Evolutionary conservation across 2,888 invertebrate species (phyloP).

Genomic region (Prosapia bicincta): DNA sequence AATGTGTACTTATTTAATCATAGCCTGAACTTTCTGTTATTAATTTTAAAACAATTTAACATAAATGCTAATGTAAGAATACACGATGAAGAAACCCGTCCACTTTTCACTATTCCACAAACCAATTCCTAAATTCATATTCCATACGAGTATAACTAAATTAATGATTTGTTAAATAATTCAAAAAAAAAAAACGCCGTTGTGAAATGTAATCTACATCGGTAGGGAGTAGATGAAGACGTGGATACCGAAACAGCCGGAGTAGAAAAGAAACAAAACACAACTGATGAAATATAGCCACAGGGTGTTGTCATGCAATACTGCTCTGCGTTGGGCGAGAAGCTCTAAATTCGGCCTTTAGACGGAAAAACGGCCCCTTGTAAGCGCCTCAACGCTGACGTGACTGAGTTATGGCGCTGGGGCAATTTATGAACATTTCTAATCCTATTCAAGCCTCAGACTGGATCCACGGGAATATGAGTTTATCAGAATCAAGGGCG

Average conservation of each 20-base stretch:
- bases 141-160: too few species aligned
- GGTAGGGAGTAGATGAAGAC: neutral
- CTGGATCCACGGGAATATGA: slow-evolving; percentile 15
- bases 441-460: slow-evolving; percentile 18
- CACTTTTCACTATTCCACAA: too few species aligned
- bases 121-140: too few species aligned
- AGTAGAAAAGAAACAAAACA: neutral
- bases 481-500: slow-evolving; percentile 11
- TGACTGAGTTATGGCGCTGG: slow-evolving; percentile 13
- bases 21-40: too few species aligned
- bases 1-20: too few species aligned
- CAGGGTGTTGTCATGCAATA: neutral
- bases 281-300: neutral
- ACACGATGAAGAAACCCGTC: too few species aligned
- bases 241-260: neutral
- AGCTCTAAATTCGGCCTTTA: slow-evolving; percentile 1
- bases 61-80: too few species aligned
- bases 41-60: too few species aligned
- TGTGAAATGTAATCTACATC: neutral
- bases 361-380: neutral
- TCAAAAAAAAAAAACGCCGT: too few species aligned
- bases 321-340: neutral
- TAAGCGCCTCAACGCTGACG: slow-evolving; percentile 18
- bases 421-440: slow-evolving; percentile 21
- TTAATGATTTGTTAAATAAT: too few species aligned